Evolutionary conservation across 2,113 vertebrate genomes (phyloP).

Genomic region (Poecile atricapillus): DNA sequence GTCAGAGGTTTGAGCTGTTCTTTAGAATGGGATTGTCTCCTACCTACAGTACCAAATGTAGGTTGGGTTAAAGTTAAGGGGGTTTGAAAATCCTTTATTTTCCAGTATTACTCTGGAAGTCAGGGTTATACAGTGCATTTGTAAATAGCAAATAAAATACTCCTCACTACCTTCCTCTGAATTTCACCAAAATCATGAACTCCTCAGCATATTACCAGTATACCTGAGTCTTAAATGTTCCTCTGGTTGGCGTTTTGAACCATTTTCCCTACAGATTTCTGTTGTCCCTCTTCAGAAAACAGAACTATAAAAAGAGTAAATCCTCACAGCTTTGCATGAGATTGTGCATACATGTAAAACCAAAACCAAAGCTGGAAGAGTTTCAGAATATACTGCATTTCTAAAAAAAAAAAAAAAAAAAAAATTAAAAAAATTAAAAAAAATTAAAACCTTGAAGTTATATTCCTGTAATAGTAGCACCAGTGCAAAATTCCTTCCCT

Average conservation of each 20-base stretch:
- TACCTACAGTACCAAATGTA: not conserved
- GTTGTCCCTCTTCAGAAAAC: not conserved
- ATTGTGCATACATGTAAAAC: not conserved
- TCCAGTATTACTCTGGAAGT: not conserved
- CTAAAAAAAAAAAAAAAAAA: not conserved
- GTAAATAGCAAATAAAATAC: not conserved
- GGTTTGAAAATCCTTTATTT: not conserved
- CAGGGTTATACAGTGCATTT: not conserved
- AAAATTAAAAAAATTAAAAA: no score
- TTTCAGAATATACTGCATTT: not conserved
- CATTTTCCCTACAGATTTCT: not conserved
- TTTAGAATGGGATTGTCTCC: not conserved
- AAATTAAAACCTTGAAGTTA: not conserved
- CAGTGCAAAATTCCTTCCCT: not conserved
- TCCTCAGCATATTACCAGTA: not conserved
- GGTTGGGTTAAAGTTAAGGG: not conserved
- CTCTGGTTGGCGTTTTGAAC: not conserved
- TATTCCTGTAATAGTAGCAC: not conserved
- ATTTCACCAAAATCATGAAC: not conserved
- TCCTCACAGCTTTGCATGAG: not conserved
- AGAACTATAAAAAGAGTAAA: not conserved
- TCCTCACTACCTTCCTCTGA: accelerated
- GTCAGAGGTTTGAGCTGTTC: not conserved
- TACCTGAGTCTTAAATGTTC: not conserved
- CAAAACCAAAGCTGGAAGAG: not conserved